Conservation (phyloP, 2,888 invertebrate genomes). For the Trachelus troglodyta region DNA sequence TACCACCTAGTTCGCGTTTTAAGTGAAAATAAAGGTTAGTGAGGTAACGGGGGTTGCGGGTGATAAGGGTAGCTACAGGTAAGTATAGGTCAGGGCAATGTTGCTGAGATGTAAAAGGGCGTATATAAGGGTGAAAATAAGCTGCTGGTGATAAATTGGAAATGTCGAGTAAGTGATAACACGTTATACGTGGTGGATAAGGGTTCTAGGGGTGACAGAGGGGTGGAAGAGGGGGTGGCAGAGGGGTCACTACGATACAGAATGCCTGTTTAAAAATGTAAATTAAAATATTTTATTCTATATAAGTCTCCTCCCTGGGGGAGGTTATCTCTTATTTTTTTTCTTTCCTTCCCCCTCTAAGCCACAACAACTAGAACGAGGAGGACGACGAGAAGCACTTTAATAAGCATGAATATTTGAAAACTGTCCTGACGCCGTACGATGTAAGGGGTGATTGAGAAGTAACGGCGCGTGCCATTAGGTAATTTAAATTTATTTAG, state of each 20-base stretch:
- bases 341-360: background rate
- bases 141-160: slow-evolving; percentile 47
- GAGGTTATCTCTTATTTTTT: background rate
- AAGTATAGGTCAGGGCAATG: background rate
- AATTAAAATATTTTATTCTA: slow-evolving; percentile 54
- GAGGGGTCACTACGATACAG: slow-evolving; percentile 14
- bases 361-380: background rate
- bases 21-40: background rate
- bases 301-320: slow-evolving; percentile 32
- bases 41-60: background rate
- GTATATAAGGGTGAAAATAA: slow-evolving; percentile 36
- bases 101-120: background rate
- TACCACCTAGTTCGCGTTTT: background rate
- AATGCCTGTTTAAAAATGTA: slow-evolving; percentile 50
- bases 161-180: slow-evolving; percentile 27
- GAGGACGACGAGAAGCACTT: background rate
- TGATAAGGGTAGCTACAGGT: background rate
- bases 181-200: slow-evolving; percentile 15
- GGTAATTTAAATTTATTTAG: background rate
- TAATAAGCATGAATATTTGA: background rate
- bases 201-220: slow-evolving; percentile 4
- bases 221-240: background rate
- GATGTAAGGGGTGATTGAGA: background rate
- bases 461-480: background rate
- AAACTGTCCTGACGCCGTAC: background rate